These are phyloP conservation scores for Sylvilagus floridanus DNA, from an alignment of 2,797 vertebrate species.

Conservation along the genomic window DNA sequence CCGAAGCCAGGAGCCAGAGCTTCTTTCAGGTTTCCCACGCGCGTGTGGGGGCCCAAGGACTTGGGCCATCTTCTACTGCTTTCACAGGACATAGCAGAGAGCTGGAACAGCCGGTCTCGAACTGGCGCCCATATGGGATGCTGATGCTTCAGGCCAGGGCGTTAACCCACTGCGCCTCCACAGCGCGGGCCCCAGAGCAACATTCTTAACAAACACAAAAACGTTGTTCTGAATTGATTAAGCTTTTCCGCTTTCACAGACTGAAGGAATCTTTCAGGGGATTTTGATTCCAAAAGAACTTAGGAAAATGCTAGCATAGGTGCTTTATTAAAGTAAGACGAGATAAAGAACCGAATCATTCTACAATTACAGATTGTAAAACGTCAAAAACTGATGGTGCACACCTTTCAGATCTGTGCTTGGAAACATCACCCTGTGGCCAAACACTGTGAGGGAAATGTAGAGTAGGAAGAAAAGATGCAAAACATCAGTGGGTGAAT, in stretches of 20 bases:
- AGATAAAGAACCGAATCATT: slow-evolving; percentile 60
- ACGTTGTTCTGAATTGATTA: slow-evolving; percentile 44
- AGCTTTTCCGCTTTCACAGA: neutral
- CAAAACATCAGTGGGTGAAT: neutral
- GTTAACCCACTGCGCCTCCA: too few relatives aligned
- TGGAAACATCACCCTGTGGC: neutral
- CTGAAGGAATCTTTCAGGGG: slow-evolving; percentile 45
- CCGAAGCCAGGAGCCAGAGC: too few relatives aligned
- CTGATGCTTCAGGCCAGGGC: too few relatives aligned
- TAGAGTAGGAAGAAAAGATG: slow-evolving; percentile 51
- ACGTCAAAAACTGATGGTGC: slow-evolving; percentile 30
- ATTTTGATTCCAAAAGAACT: slow-evolving; percentile 62
- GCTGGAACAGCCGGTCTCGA: too few relatives aligned
- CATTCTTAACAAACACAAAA: slow-evolving; percentile 60
- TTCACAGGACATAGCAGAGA: too few relatives aligned
- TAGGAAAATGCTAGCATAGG: slow-evolving; percentile 70
- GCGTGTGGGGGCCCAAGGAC: too few relatives aligned
- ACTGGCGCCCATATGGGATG: too few relatives aligned
- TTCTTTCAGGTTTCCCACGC: too few relatives aligned
- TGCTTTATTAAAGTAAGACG: slow-evolving; percentile 66
- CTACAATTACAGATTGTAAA: slow-evolving; percentile 67
- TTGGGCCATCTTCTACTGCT: too few relatives aligned
- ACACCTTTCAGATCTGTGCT: slow-evolving; percentile 34
- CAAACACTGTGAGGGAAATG: neutral
- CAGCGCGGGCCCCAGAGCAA: neutral